Conservation (phyloP, 2,113 vertebrate genomes). For the Delphinapterus leucas region DNA sequence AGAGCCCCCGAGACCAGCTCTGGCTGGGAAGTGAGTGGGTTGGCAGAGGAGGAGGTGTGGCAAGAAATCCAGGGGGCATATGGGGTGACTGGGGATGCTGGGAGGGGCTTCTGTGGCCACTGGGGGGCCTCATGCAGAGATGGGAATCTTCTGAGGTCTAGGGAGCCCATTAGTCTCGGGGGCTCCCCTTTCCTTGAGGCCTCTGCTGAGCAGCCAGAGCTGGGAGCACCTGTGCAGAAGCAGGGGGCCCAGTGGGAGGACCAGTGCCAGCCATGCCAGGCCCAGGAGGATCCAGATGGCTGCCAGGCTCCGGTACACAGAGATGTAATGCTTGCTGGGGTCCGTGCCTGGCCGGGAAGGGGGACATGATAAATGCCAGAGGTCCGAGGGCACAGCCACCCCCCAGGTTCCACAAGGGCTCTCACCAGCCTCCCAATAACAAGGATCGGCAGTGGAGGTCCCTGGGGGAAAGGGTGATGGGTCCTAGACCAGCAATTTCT, state of each 20-base stretch:
- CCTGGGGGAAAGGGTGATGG: not conserved
- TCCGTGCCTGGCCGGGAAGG: slow-evolving; percentile 81
- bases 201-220: slow-evolving; percentile 53
- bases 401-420: not conserved
- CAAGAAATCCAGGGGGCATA: not conserved
- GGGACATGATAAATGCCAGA: not conserved
- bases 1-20: not conserved
- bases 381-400: not conserved
- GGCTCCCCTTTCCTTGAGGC: slow-evolving; percentile 13
- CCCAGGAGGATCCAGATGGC: slow-evolving; percentile 86
- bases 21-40: not conserved
- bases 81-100: not conserved
- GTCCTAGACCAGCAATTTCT: not conserved
- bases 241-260: slow-evolving; percentile 82
- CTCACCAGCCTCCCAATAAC: not conserved
- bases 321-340: slow-evolving; percentile 83
- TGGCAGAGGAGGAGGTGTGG: not conserved
- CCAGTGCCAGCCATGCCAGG: slow-evolving; percentile 84
- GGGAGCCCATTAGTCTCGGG: not conserved
- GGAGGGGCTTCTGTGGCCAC: not conserved
- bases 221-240: slow-evolving; percentile 62
- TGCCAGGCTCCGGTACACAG: slow-evolving; percentile 82
- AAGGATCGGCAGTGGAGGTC: not conserved
- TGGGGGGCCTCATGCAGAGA: slow-evolving; percentile 42
- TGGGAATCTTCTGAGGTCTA: slow-evolving; percentile 56